Conservation (phyloP, 2,797 vertebrate genomes). For the Spheniscus humboldti region DNA sequence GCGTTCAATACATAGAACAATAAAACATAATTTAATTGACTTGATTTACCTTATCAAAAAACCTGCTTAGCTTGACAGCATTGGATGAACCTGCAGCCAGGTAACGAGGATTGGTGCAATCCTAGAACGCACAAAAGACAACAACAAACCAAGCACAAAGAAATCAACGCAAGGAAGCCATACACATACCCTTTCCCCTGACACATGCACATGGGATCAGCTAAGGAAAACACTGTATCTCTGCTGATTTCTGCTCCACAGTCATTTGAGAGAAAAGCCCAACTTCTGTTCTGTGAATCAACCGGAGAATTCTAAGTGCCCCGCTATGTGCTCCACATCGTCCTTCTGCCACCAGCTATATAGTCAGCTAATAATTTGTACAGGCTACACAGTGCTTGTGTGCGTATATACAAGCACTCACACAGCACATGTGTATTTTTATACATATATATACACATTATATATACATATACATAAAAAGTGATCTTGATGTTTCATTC, state of each 20-base stretch:
- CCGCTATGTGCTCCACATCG: fast-evolving
- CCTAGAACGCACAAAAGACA: constrained; percentile 73
- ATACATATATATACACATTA: not conserved
- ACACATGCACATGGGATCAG: not conserved
- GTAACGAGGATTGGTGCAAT: constrained; percentile 93
- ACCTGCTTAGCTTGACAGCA: constrained; percentile 95
- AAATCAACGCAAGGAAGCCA: not conserved
- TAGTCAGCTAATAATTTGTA: not conserved
- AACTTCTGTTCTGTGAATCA: not conserved
- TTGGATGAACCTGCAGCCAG: constrained; percentile 97
- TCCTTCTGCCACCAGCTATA: not conserved
- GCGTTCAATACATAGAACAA: not conserved
- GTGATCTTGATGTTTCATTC: not conserved
- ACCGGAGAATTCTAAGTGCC: not conserved
- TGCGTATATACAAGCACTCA: not conserved
- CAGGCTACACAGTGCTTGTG: not conserved
- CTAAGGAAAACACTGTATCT: not conserved
- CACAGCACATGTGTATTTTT: not conserved
- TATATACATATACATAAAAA: not conserved
- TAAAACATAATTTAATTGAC: not conserved
- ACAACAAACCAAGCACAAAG: not conserved
- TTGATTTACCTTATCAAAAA: constrained; percentile 94
- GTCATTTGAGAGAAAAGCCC: not conserved
- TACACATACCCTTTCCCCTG: not conserved
- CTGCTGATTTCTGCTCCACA: not conserved